Evolutionary conservation across 2,797 vertebrate genomes (phyloP).

Genomic region (Tachyglossus aculeatus): DNA sequence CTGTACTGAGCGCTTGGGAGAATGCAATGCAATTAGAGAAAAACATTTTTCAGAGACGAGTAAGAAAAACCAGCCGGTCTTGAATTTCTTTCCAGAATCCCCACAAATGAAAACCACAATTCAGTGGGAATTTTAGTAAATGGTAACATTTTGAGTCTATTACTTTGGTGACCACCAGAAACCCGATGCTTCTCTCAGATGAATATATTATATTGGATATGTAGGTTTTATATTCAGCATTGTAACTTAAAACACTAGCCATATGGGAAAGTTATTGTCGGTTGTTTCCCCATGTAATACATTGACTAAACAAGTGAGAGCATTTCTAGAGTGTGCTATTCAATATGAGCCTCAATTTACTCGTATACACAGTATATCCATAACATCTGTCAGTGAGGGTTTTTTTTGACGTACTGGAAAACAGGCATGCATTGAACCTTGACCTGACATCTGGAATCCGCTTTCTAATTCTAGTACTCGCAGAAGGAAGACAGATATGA

Average conservation of each 20-base stretch:
- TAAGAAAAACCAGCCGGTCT: not conserved
- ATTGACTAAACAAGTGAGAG: constrained; percentile 40
- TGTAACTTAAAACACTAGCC: constrained; percentile 39
- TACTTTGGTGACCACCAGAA: not conserved
- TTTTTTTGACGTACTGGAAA: not conserved
- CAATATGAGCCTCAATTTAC: constrained; percentile 43
- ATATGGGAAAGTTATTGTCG: constrained; percentile 8
- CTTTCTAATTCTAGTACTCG: constrained; percentile 88
- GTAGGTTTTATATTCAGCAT: constrained; percentile 13
- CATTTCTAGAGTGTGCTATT: constrained; percentile 6
- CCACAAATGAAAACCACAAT: not conserved
- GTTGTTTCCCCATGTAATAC: constrained; percentile 50
- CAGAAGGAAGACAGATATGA: constrained; percentile 99
- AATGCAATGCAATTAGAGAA: no score
- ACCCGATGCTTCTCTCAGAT: constrained; percentile 1
- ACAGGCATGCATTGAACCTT: not conserved
- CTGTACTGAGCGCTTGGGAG: no score
- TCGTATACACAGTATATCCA: constrained; percentile 5
- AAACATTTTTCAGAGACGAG: not conserved
- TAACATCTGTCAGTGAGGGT: constrained; percentile 39
- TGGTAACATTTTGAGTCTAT: not conserved
- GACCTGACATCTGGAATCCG: constrained; percentile 53
- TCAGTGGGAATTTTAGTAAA: not conserved
- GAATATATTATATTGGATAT: constrained; percentile 3
- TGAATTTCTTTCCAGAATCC: not conserved